These are phyloP conservation scores for Punctoribates punctum DNA, from an alignment of 2,888 invertebrate species.

Conservation along the genomic window DNA sequence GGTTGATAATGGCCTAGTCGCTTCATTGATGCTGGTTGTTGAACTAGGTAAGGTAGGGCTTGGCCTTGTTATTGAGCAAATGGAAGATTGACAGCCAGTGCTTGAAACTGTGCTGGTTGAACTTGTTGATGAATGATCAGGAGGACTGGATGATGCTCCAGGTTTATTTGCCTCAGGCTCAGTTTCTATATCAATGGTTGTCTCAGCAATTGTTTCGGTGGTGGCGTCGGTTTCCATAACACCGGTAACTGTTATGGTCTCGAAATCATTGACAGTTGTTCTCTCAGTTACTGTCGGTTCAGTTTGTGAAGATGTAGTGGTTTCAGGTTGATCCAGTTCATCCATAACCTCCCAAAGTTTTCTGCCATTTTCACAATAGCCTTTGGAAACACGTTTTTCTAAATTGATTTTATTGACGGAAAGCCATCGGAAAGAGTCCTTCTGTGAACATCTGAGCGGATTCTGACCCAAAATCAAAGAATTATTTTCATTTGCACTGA, in stretches of 20 bases:
- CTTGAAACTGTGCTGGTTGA: too few species aligned
- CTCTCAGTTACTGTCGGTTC: background rate
- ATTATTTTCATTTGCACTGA: background rate
- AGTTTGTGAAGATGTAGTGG: background rate
- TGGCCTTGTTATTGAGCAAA: too few species aligned
- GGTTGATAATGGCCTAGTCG: too few species aligned
- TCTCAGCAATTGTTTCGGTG: background rate
- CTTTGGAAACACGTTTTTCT: background rate
- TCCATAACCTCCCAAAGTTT: background rate
- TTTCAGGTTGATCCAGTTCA: background rate
- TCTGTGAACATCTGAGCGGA: background rate
- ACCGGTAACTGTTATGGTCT: background rate
- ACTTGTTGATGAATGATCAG: too few species aligned
- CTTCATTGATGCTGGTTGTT: too few species aligned
- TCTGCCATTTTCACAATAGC: background rate
- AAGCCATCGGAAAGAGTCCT: background rate
- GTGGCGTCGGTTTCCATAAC: background rate
- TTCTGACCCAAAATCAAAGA: background rate
- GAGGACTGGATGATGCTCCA: too few species aligned
- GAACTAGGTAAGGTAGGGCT: too few species aligned
- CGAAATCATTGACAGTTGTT: background rate
- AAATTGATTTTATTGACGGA: background rate
- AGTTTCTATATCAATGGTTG: background rate
- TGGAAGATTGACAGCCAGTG: too few species aligned
- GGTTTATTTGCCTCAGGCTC: background rate